A percentile compares a stretch with the other conserved stretches of the same genome.
Evolutionary conservation across 92 coral and sea anemone genomes (phyloP).

Genomic region (Heteractis magnifica): DNA sequence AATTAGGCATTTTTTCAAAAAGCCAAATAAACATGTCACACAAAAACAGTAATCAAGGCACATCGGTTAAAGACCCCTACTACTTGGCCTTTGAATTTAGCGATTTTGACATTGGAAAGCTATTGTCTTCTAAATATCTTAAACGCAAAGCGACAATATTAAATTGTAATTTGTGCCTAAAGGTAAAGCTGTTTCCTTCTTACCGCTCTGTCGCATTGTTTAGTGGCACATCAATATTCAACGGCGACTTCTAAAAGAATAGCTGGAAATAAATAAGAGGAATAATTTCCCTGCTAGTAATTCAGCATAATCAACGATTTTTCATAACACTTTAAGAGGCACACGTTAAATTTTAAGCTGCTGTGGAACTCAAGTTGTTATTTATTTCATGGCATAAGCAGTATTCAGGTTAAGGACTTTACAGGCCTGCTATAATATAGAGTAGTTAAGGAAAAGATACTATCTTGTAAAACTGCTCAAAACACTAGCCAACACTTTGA

Average conservation of each 20-base stretch:
- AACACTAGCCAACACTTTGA: slow-evolving; percentile 15
- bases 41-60: slow-evolving; percentile 44
- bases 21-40: slow-evolving; percentile 69
- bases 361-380: slow-evolving; percentile 17
- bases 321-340: slow-evolving; percentile 41
- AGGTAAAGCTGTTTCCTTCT: slow-evolving; percentile 87
- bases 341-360: slow-evolving; percentile 24
- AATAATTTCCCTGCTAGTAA: slow-evolving; percentile 65
- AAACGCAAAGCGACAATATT: slow-evolving; percentile 66
- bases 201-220: slow-evolving; percentile 72
- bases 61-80: slow-evolving; percentile 46
- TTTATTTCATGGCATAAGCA: slow-evolving; percentile 8
- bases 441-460: slow-evolving; percentile 27
- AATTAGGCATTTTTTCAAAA: slow-evolving; percentile 65
- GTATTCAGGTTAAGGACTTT: slow-evolving; percentile 11
- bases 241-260: slow-evolving; percentile 63
- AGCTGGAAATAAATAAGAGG: slow-evolving; percentile 53
- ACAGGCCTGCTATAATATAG: slow-evolving; percentile 19
- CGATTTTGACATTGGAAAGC: slow-evolving; percentile 52
- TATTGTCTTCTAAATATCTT: slow-evolving; percentile 46
- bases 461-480: slow-evolving; percentile 33
- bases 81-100: slow-evolving; percentile 33
- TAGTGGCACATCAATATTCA: slow-evolving; percentile 76
- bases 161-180: slow-evolving; percentile 67
- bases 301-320: slow-evolving; percentile 66